A percentile compares a stretch with the other conserved stretches of the same genome.
phyloP scores from a whole-genome alignment of 37 sponge, comb jelly and placozoan genomes.

The Theonella swinhoei region DNA sequence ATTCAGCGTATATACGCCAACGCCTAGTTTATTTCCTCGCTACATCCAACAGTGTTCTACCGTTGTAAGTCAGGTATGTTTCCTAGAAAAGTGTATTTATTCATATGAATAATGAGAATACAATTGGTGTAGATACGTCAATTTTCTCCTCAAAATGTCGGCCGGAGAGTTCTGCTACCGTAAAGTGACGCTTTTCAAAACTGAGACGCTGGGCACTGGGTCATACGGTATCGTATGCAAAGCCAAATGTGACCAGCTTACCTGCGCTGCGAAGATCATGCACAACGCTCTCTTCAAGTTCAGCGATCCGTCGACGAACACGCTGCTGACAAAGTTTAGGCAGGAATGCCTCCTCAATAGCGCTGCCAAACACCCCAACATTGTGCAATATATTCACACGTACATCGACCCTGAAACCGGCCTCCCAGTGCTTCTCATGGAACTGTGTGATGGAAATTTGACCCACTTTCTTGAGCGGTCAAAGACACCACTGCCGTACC shows the following conservation, averaged over 20 bases:
- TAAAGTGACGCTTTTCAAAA: not conserved
- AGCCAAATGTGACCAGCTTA: not conserved
- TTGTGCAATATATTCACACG: constrained; percentile 1
- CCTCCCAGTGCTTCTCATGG: constrained; percentile 23
- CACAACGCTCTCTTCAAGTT: not conserved
- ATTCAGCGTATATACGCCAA: no score
- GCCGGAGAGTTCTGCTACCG: not conserved
- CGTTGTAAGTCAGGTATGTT: no score
- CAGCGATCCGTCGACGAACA: not conserved
- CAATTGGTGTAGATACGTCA: no score
- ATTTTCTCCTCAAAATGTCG: no score
- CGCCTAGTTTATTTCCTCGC: no score
- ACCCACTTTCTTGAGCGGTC: constrained; percentile 17
- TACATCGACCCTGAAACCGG: not conserved
- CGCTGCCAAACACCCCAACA: constrained; percentile 5
- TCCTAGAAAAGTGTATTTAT: no score
- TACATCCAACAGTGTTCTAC: no score
- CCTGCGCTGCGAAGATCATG: not conserved
- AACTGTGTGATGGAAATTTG: constrained; percentile 21
- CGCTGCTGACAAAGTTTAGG: not conserved
- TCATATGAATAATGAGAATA: no score
- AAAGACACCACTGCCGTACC: constrained; percentile 1
- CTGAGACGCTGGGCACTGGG: not conserved
- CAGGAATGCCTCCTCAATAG: not conserved
- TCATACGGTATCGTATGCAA: not conserved